A percentile compares a stretch with the other conserved stretches of the same genome.
These are phyloP conservation scores for Dermatophagoides farinae DNA, from an alignment of 1,140 invertebrate genomes.

Conservation along the genomic window DNA sequence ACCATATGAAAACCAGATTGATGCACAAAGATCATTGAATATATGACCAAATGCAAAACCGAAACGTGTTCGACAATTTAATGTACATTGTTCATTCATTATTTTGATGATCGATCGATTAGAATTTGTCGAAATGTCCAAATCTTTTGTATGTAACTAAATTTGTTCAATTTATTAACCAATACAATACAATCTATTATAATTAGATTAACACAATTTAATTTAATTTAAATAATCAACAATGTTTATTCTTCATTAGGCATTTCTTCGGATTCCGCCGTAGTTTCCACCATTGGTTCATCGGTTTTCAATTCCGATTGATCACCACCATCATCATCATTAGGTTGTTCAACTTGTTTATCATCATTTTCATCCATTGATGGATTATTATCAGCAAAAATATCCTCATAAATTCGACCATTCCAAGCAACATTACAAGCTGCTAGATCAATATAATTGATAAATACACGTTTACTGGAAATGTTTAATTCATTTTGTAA, in stretches of 20 bases:
- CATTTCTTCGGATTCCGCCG: too few species aligned
- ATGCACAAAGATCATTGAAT: background rate
- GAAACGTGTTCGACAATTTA: background rate
- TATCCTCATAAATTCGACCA: background rate
- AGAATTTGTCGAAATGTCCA: too few species aligned
- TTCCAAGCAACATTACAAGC: background rate
- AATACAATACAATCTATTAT: too few species aligned
- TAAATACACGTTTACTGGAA: background rate
- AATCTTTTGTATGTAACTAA: too few species aligned
- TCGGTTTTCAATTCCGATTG: too few species aligned
- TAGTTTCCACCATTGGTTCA: too few species aligned
- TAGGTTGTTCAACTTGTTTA: background rate
- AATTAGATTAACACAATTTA: too few species aligned
- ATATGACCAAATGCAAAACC: background rate
- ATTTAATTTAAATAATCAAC: too few species aligned
- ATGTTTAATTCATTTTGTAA: slow-evolving; percentile 1
- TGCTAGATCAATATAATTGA: background rate
- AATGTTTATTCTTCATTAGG: too few species aligned
- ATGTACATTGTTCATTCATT: background rate
- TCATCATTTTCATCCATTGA: background rate
- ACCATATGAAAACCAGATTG: background rate
- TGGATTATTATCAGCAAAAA: background rate
- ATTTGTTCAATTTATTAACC: too few species aligned
- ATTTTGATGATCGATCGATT: too few species aligned
- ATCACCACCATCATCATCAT: too few species aligned